Base-by-base conservation (phyloP, 64 coral and sea anemone genomes). In the Dendrophyllia cribrosa region DNA sequence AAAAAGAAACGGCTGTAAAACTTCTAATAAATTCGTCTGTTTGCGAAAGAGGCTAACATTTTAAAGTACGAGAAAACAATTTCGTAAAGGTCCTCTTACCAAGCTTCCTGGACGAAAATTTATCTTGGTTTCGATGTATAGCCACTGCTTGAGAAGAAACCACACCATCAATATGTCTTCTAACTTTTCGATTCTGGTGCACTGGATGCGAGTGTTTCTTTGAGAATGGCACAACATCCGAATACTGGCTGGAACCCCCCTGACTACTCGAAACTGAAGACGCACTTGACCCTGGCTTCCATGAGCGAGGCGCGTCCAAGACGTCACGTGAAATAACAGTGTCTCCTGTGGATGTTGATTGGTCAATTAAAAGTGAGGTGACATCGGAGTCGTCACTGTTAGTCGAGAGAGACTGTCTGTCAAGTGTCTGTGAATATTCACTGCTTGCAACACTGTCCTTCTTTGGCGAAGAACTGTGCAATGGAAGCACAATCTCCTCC, bases 291-390 rank as follows among this genome's bases (percentile, higher is more conserved):
- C 20, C n/a, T 4, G 59, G 19, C 9, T 23, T 82, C 61, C 45
- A 88, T 19, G 51, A 43, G 4, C 16, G 68, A 43, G 67, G 45
- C 19, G 68, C 51, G 69, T 88, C 59, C 5, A 88, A 47, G 14
- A 43, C 10, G 12, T 88, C 68, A 58, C 68, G 24, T 34, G 51
- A 58, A 26, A 74, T 58, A 9, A 72, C 22, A 46, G 85, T 74
- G 66, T 34, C 69, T 19, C 13, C 69, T 43, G 51, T 72, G 43
- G 68, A 83, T 20, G 77, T 24, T 55, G 78, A 66, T 67, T 66
- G 60, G 80, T 83, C 80, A 6, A 52, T 51, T 67, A 83, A 83
- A 22, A 91, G 71, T 26, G 89, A 91, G 19, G 78, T 63, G 65
- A 91, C 89, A 83, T 91, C 77, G 6, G 67, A 83, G 20, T 72